Evolutionary conservation across 2,888 invertebrate genomes (phyloP).

Genomic region (Meliscaeva auricollis): DNA sequence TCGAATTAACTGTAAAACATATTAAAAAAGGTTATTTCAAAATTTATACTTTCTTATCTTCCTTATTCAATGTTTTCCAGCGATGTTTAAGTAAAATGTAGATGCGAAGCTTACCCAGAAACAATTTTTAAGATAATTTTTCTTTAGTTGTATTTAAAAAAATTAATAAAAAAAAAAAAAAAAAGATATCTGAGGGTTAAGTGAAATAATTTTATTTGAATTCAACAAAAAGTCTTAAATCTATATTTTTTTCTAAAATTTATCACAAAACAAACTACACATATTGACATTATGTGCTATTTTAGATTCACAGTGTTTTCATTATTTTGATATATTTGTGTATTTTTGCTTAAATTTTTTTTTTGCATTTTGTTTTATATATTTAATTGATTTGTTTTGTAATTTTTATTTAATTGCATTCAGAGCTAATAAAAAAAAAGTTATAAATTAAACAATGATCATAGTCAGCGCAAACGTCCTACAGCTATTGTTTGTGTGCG

Average conservation of each 20-base stretch:
- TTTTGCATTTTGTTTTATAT: conserved; percentile 1
- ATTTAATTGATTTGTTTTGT: too few species aligned
- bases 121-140: too few species aligned
- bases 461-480: conserved; percentile 22
- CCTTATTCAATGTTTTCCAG: too few species aligned
- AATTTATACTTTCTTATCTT: too few species aligned
- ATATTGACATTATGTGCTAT: background rate
- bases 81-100: too few species aligned
- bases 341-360: conserved; percentile 9
- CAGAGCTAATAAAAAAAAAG: conserved; percentile 38
- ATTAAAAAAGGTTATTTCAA: too few species aligned
- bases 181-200: background rate
- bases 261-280: background rate
- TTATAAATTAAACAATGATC: conserved; percentile 2
- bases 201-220: background rate
- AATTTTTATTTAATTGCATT: conserved; percentile 52
- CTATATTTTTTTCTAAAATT: background rate
- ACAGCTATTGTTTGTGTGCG: conserved; percentile 28
- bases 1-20: too few species aligned
- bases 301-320: background rate
- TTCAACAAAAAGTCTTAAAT: background rate
- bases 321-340: background rate
- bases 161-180: background rate
- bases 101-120: too few species aligned
- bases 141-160: background rate